phyloP scores from a whole-genome alignment of 2,888 invertebrate species.

The Biston betularia region DNA sequence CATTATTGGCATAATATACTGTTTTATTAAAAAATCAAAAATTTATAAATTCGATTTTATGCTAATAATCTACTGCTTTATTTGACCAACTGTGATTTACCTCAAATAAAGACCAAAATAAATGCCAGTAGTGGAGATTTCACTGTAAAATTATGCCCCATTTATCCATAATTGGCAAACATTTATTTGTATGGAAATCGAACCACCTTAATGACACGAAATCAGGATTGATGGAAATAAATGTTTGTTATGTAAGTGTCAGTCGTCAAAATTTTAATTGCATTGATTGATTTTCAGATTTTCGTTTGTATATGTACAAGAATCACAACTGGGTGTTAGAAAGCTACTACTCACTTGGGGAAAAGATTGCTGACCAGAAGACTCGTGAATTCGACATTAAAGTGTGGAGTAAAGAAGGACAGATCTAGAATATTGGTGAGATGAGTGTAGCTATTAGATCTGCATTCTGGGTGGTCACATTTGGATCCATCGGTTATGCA shows the following conservation, averaged over 20 bases:
- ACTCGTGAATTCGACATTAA: slow-evolving; percentile 84
- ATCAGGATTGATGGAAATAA: too few species aligned
- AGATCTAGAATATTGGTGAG: slow-evolving; percentile 76
- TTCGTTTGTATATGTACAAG: slow-evolving; percentile 88
- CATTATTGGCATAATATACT: too few species aligned
- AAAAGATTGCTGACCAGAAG: slow-evolving; percentile 83
- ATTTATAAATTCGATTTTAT: too few species aligned
- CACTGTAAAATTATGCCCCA: too few species aligned
- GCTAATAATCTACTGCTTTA: too few species aligned
- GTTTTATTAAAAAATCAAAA: too few species aligned
- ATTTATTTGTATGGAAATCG: too few species aligned
- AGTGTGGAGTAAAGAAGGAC: slow-evolving; percentile 85
- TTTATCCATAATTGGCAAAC: too few species aligned
- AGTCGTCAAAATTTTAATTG: neutral
- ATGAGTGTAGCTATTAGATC: slow-evolving; percentile 81
- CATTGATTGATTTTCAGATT: slow-evolving; percentile 83
- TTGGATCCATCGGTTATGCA: slow-evolving; percentile 87
- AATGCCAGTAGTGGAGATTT: too few species aligned
- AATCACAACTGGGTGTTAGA: slow-evolving; percentile 89
- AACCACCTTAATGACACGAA: too few species aligned
- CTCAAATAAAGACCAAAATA: too few species aligned
- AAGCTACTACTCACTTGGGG: slow-evolving; percentile 89
- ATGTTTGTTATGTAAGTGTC: neutral
- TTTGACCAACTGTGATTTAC: too few species aligned
- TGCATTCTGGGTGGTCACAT: slow-evolving; percentile 86